phyloP scores from a whole-genome alignment of 2,113 vertebrate species.

The Calonectris borealis region DNA sequence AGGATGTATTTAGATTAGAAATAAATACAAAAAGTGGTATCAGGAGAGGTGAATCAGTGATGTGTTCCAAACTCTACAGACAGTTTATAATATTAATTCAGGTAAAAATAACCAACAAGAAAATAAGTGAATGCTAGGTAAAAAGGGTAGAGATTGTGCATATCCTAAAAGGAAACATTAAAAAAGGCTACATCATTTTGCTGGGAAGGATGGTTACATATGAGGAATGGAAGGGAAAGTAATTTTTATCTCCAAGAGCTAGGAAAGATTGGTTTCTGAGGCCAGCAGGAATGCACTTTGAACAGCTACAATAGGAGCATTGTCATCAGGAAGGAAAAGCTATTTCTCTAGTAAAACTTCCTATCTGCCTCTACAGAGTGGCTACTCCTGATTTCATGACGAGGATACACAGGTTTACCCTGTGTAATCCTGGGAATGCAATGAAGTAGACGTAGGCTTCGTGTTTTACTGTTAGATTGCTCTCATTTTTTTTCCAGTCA shows the following conservation, averaged over 20 bases:
- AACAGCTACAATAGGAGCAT: not conserved
- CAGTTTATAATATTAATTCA: not conserved
- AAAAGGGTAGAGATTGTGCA: not conserved
- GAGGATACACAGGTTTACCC: not conserved
- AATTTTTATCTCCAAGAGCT: not conserved
- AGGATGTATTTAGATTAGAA: not conserved
- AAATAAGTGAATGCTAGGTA: not conserved
- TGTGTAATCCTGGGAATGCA: not conserved
- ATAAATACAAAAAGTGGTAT: not conserved
- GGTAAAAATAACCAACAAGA: not conserved
- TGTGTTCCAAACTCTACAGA: not conserved
- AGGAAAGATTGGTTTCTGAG: not conserved
- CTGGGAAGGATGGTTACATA: not conserved
- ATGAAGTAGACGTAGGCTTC: not conserved
- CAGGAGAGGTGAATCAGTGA: not conserved
- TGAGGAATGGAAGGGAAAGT: not conserved
- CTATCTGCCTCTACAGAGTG: not conserved
- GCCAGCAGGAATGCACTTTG: not conserved
- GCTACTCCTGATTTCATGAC: not conserved
- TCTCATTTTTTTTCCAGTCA: not conserved
- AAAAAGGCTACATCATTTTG: not conserved
- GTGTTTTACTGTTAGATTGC: not conserved
- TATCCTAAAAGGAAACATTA: not conserved
- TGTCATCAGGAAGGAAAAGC: not conserved
- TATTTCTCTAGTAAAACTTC: not conserved